Conservation (phyloP, 2,888 invertebrate genomes). For the Leptopterna dolabrata region DNA sequence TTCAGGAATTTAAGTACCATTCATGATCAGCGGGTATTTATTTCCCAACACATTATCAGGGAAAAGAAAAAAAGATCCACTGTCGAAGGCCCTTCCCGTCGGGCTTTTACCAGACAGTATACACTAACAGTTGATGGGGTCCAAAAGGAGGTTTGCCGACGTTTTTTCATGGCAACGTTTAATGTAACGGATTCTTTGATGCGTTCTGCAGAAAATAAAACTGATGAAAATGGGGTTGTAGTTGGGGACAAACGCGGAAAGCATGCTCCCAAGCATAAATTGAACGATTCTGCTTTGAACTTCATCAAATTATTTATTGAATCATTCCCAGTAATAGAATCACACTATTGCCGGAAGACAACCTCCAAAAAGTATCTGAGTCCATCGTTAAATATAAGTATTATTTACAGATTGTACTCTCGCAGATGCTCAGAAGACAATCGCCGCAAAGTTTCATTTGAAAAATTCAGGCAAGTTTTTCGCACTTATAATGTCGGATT, state of each 20-base stretch:
- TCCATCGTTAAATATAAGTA: neutral
- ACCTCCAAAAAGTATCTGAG: conserved; percentile 26
- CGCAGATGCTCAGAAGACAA: neutral
- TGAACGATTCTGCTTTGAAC: neutral
- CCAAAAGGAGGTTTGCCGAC: neutral
- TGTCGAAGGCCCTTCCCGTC: neutral
- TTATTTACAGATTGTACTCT: neutral
- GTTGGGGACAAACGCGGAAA: conserved; percentile 1
- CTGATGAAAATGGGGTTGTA: neutral
- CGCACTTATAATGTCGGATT: neutral
- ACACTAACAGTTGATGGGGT: neutral
- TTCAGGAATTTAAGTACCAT: neutral
- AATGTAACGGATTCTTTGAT: neutral
- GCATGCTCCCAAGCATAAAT: conserved; percentile 10
- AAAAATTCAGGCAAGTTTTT: conserved; percentile 10
- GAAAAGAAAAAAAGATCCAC: neutral
- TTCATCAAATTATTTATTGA: conserved; percentile 9
- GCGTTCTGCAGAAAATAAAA: neutral
- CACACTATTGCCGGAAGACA: conserved; percentile 25
- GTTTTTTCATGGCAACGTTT: neutral
- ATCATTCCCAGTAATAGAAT: conserved; percentile 27
- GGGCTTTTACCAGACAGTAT: neutral
- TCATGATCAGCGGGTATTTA: conserved; percentile 23
- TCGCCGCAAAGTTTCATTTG: neutral
- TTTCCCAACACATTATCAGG: neutral